phyloP scores from a whole-genome alignment of 1,140 invertebrate genomes.

The Lepidurus couesii region DNA sequence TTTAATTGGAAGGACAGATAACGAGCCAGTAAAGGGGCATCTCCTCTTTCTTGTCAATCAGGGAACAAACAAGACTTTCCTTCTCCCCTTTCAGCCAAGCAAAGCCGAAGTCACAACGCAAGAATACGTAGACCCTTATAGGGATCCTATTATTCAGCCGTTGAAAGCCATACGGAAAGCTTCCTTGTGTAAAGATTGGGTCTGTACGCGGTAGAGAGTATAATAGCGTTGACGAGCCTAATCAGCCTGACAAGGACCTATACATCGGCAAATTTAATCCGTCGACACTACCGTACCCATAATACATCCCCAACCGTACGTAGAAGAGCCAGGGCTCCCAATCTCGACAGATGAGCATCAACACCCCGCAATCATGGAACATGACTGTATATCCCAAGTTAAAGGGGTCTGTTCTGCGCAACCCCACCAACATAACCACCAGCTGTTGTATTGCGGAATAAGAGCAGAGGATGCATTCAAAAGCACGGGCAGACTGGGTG shows the following conservation, averaged over 20 bases:
- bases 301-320: neutral
- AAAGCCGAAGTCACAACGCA: no score
- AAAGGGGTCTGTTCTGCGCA: neutral
- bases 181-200: neutral
- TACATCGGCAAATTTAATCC: slow-evolving; percentile 10
- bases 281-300: neutral
- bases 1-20: slow-evolving; percentile 1
- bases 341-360: slow-evolving; percentile 18
- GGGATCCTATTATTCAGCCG: neutral
- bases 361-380: slow-evolving; percentile 10
- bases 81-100: no score
- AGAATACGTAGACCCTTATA: no score
- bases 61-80: neutral
- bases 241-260: neutral
- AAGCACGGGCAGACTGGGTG: no score
- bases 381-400: neutral
- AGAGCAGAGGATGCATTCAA: no score
- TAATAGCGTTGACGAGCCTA: neutral
- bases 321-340: neutral
- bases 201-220: neutral
- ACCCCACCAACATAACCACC: neutral
- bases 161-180: slow-evolving; percentile 9
- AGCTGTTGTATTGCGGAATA: no score
- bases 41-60: neutral
- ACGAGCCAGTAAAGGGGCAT: neutral